Evolutionary conservation across 2,797 vertebrate genomes (phyloP), one percentile per base, ranked within the genome.

Genomic region (Pampus argenteus): DNA sequence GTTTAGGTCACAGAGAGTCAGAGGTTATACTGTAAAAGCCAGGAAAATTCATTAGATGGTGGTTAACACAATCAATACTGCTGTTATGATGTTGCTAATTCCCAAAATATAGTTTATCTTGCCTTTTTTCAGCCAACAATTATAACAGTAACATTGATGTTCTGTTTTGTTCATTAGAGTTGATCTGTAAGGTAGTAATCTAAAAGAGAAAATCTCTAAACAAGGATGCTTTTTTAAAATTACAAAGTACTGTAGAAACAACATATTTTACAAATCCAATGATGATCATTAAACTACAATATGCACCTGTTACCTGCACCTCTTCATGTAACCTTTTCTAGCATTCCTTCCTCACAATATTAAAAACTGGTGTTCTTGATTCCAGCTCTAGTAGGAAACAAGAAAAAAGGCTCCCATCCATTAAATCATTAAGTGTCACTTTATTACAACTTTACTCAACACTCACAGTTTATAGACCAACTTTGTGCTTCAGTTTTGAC

Each of bases 21-120:
- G 49, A 74, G 71, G 60, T 60, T 28, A 10, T 26, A n/a, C n/a
- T n/a, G n/a, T n/a, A 58, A 50, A 52, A 45, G 9, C 14, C 31
- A 47, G 38, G 17, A 58, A 28, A 28, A 48, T 44, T 36, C 22
- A 56, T 51, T 56, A 59, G 48, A 64, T 48, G 17, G 9, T 11
- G 28, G 8, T 5, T 17, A 58, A 58, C 55, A 58, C 38, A 18
- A 48, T 50, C 42, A 38, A 38, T 60, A 22, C 26, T 25, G 57
- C 34, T 22, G 28, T 18, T 18, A 22, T 18, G 0, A 31, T 23
- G 26, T 2, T 9, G 47, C 38, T 23, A 0, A 38, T 36, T 38
- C 22, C 18, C 52, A 54, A 29, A 47, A 50, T n/a, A 4, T 29
- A 3, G 26, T 36, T 23, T 6, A 42, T 18, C 13, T 38, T n/a